Conservation (phyloP, 2,888 invertebrate genomes). For the Cepaea hortensis region DNA sequence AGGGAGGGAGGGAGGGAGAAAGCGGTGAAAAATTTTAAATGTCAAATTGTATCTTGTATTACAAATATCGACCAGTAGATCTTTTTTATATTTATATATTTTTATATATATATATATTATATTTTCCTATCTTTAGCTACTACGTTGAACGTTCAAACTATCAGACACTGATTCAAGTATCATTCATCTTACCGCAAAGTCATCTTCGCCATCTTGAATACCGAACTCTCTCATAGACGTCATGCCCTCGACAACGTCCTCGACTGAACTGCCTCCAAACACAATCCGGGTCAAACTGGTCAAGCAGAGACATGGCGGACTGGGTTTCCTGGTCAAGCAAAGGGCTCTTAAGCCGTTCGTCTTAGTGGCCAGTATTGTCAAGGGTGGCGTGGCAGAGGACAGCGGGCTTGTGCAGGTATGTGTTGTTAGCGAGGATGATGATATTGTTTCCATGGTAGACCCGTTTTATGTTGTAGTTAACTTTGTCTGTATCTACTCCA, state of each 20-base stretch:
- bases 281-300: slow-evolving; percentile 69
- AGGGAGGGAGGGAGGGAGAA: no score
- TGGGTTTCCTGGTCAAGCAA: slow-evolving; percentile 71
- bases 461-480: not conserved
- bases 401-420: slow-evolving; percentile 68
- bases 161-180: no score
- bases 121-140: no score
- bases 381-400: slow-evolving; percentile 71
- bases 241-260: slow-evolving; percentile 49
- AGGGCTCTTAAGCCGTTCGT: slow-evolving; percentile 65
- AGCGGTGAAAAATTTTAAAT: no score
- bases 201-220: no score
- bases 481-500: no score
- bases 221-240: not conserved
- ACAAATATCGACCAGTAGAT: no score
- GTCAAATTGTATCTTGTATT: no score
- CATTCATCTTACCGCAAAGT: no score
- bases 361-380: slow-evolving; percentile 69
- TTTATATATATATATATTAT: no score
- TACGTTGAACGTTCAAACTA: no score
- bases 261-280: slow-evolving; percentile 54
- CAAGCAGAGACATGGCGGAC: slow-evolving; percentile 67
- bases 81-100: no score
- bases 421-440: not conserved
- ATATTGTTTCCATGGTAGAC: not conserved